Evolutionary conservation across 2,113 vertebrate species (phyloP), one percentile per base, ranked within the genome.

Genomic region (Atrichornis clamosus): DNA sequence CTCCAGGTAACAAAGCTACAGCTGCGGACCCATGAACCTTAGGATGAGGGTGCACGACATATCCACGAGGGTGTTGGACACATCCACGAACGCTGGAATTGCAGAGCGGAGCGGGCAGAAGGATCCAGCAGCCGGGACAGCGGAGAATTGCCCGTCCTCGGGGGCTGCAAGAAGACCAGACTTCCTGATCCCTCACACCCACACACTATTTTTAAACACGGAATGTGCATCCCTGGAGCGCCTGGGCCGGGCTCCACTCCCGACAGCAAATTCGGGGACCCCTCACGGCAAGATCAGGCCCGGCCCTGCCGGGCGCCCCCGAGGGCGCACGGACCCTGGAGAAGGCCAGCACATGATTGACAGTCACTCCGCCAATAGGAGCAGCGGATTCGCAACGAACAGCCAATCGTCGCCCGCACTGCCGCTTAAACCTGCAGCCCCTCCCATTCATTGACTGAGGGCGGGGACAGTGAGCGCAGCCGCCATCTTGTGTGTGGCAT

Each of bases 401-500:
- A 56, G 56, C 96, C 93, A 96, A 83, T 93, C 70, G 7, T 4
- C 26, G 44, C 28, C 8, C 49, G 7, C 11, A 0, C 0, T 12
- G 6, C 7, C 0, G 1, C 42, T 69, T 73, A 60, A 52, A 10
- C 24, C 9, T 4, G n/a, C 20, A 39, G 37, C 22, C 4, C n/a
- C 41, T 41, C 95, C 89, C 80, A 2, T 72, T 18, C 3, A 18
- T 0, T 12, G 35, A 15, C 5, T 2, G n/a, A 2, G 21, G 83
- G 91, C 10, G 58, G 79, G 72, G 63, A 33, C 2, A 6, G 2
- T 4, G 46, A 0, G 15, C 0, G 4, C 1, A 0, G 67, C n/a
- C 59, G 97, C 98, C 98, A 98, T 98, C 78, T 95, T 97, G 88
- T 84, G 96, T 96, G 97, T 97, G 98, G 96, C 96, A 94, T 30